Evolutionary conservation across 2,797 vertebrate species (phyloP).

Genomic region (Mus minutoides): DNA sequence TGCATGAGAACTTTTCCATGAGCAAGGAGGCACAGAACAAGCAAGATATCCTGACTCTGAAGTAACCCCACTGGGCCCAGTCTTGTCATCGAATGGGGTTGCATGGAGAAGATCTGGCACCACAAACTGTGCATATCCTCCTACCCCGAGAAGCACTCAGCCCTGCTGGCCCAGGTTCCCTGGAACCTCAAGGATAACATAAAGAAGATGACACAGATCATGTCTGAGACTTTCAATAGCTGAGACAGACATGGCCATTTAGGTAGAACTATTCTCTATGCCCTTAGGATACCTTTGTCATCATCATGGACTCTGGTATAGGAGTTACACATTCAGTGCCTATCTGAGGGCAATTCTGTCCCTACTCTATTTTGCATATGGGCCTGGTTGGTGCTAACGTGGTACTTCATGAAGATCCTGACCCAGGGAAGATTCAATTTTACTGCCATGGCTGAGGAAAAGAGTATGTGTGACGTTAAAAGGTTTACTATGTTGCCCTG

Average conservation of each 20-base stretch:
- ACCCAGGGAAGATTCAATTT: not conserved
- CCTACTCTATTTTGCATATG: not conserved
- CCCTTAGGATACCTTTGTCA: not conserved
- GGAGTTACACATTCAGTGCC: not conserved
- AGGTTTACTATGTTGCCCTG: not conserved
- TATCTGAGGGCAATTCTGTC: not conserved
- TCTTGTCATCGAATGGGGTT: not conserved
- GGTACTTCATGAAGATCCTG: not conserved
- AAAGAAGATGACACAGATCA: not conserved
- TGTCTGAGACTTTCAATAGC: not conserved
- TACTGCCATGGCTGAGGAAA: not conserved
- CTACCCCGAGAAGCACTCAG: not conserved
- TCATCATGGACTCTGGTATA: not conserved
- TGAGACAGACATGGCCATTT: not conserved
- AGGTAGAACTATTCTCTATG: not conserved
- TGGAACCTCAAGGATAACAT: not conserved
- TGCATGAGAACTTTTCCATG: not conserved
- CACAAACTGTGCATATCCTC: not conserved
- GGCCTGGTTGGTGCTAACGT: not conserved
- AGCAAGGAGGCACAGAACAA: not conserved
- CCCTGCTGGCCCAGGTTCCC: not conserved
- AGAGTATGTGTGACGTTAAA: not conserved
- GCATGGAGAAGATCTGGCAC: not conserved
- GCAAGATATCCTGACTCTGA: not conserved
- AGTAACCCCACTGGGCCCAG: not conserved